Percentiles rank a stretch among this genome's conserved stretches.
These are phyloP conservation scores for Electrona antarctica DNA, from an alignment of 2,113 vertebrate species.

Conservation along the genomic window DNA sequence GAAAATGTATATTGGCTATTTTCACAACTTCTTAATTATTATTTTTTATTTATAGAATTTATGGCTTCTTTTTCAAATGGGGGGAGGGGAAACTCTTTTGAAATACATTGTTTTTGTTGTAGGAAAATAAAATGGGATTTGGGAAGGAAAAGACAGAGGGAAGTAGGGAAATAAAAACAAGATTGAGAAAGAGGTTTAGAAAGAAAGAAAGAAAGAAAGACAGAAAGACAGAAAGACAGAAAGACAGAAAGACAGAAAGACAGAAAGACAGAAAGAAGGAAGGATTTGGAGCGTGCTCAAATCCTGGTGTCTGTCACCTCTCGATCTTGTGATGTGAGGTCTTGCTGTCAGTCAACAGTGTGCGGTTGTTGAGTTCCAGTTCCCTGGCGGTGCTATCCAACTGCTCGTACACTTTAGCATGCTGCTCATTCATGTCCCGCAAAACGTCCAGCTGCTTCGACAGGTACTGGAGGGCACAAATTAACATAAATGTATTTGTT, in stretches of 20 bases:
- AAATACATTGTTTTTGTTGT: no score
- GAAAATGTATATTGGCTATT: no score
- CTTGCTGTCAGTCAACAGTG: constrained; percentile 91
- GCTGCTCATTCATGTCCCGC: constrained; percentile 96
- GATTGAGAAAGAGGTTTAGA: neutral
- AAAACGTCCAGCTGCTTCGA: constrained; percentile 94
- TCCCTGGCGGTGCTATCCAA: constrained; percentile 91
- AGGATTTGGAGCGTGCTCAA: neutral
- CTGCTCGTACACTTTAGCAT: constrained; percentile 97
- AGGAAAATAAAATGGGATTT: neutral
- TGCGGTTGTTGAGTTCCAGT: constrained; percentile 91
- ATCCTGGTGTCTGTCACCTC: constrained; percentile 70
- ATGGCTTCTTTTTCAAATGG: no score
- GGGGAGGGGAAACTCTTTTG: no score
- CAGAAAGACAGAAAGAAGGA: neutral
- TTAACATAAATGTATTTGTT: neutral
- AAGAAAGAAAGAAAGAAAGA: neutral
- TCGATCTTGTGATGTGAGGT: constrained; percentile 94
- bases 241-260: neutral
- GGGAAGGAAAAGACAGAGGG: neutral
- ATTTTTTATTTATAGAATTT: no score
- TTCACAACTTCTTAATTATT: no score
- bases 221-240: neutral
- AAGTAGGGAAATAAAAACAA: neutral
- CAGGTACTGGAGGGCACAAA: constrained; percentile 82